phyloP scores from a whole-genome alignment of 1,140 invertebrate species.

The Adoxophyes honmai region DNA sequence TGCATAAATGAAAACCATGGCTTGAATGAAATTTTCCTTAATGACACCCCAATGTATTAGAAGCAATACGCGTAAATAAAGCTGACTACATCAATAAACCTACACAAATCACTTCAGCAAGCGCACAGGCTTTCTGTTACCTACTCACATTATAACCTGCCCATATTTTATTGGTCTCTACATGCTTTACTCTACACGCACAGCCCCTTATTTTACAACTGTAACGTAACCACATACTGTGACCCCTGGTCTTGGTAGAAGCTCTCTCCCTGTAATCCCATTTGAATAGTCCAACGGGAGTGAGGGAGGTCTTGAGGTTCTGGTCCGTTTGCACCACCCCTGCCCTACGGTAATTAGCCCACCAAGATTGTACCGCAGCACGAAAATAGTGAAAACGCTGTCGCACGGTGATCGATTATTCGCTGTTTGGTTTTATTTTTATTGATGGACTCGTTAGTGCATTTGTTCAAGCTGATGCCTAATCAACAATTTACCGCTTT shows the following conservation, averaged over 20 bases:
- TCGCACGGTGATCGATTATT: slow-evolving; percentile 20
- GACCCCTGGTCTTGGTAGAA: neutral
- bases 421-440: slow-evolving; percentile 28
- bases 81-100: slow-evolving; percentile 12
- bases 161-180: slow-evolving; percentile 18
- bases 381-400: slow-evolving; percentile 17
- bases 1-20: too few species aligned
- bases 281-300: neutral
- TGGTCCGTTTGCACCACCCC: neutral
- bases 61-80: too few species aligned
- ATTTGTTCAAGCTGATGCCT: too few species aligned
- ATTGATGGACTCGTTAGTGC: slow-evolving; percentile 20
- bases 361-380: slow-evolving; percentile 20
- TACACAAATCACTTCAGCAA: slow-evolving; percentile 9
- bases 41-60: too few species aligned
- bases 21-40: too few species aligned
- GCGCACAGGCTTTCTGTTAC: slow-evolving; percentile 18
- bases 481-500: too few species aligned
- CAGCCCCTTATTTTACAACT: slow-evolving; percentile 12
- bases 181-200: slow-evolving; percentile 9
- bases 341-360: slow-evolving; percentile 21
- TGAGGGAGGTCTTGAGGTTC: neutral
- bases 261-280: too few species aligned
- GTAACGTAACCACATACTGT: neutral
- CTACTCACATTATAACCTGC: slow-evolving; percentile 22